These are phyloP conservation scores for Habroteleia sp. DNA, from an alignment of 2,888 invertebrate genomes.

Conservation along the genomic window DNA sequence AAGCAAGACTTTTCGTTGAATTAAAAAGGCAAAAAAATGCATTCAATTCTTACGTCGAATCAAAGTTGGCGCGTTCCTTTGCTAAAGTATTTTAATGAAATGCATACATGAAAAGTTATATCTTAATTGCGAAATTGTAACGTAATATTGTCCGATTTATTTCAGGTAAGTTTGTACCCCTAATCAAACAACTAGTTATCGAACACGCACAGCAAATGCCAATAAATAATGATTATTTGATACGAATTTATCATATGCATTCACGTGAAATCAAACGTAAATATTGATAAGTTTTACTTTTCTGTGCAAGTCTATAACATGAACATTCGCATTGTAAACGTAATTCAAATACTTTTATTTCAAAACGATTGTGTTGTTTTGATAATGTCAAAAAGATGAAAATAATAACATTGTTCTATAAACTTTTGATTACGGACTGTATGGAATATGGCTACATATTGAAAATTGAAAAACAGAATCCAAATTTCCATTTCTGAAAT, in stretches of 20 bases:
- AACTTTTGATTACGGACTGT: too few species aligned
- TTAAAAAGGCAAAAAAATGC: not conserved
- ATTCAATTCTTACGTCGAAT: not conserved
- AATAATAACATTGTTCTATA: too few species aligned
- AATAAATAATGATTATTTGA: slow-evolving; percentile 43
- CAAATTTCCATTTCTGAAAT: too few species aligned
- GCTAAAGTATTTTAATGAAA: slow-evolving; percentile 10
- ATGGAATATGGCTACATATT: too few species aligned
- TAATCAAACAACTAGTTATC: slow-evolving; percentile 11
- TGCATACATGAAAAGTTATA: slow-evolving; percentile 6
- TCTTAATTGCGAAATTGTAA: slow-evolving; percentile 2
- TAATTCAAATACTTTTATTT: slow-evolving; percentile 9
- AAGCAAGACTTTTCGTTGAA: slow-evolving; percentile 1
- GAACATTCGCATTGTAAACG: slow-evolving; percentile 1
- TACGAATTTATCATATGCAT: slow-evolving; percentile 21
- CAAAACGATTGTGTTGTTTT: too few species aligned
- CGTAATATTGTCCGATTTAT: slow-evolving; percentile 2
- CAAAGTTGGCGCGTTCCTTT: not conserved
- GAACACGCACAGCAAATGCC: slow-evolving; percentile 11
- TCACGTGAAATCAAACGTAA: slow-evolving; percentile 40
- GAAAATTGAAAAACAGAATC: too few species aligned
- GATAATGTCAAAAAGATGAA: too few species aligned
- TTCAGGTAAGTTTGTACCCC: slow-evolving; percentile 2
- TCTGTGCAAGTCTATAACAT: slow-evolving; percentile 16
- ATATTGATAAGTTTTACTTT: slow-evolving; percentile 37